phyloP scores from a whole-genome alignment of 2,113 vertebrate species.

The Urocynchramus pylzowi region DNA sequence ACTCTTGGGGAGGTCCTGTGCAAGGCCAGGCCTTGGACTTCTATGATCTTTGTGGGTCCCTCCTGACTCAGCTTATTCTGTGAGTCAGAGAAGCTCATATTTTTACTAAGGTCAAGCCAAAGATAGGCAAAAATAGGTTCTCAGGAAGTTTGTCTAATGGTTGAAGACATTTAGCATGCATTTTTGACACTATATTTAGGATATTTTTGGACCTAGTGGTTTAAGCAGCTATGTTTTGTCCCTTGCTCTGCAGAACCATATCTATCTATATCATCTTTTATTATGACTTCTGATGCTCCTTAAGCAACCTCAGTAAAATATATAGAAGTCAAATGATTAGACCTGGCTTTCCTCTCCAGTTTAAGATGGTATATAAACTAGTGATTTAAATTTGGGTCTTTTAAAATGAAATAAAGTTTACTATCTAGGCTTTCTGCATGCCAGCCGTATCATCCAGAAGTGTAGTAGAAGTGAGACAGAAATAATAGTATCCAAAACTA shows the following conservation, averaged over 20 bases:
- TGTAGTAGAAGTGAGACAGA: neutral
- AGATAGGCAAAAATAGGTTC: neutral
- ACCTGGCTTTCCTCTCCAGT: neutral
- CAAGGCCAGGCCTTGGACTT: neutral
- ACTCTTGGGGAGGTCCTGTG: neutral
- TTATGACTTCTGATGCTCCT: neutral
- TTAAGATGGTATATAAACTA: neutral
- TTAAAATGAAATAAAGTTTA: neutral
- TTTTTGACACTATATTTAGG: neutral
- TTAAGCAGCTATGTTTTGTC: neutral
- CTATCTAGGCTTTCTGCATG: neutral
- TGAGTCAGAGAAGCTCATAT: neutral
- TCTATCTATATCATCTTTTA: fast-evolving
- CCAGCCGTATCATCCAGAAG: neutral
- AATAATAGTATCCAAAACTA: neutral
- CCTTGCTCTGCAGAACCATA: neutral
- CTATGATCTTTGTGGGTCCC: neutral
- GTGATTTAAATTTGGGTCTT: neutral
- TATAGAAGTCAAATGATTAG: neutral
- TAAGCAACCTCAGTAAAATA: neutral
- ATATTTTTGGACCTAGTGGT: neutral
- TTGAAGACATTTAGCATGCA: neutral
- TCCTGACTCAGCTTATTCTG: neutral
- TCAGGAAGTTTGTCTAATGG: neutral
- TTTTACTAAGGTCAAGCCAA: neutral